phyloP scores from a whole-genome alignment of 2,113 vertebrate genomes.

The Trachemys scripta region DNA sequence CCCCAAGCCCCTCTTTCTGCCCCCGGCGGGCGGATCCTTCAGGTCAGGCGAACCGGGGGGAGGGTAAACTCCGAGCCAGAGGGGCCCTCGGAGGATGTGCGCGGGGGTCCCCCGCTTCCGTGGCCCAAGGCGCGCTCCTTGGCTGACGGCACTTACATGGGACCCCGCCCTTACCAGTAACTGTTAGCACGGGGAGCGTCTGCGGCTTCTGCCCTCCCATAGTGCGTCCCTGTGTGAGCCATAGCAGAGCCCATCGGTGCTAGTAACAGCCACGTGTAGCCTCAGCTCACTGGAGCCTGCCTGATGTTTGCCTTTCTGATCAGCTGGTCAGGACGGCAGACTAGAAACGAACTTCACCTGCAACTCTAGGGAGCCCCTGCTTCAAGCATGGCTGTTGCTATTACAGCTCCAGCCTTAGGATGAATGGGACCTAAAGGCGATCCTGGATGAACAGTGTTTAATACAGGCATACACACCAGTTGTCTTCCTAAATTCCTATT shows the following conservation, averaged over 20 bases:
- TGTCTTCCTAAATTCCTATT: neutral
- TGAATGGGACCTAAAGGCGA: neutral
- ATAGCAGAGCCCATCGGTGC: neutral
- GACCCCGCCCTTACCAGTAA: neutral
- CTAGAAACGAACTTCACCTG: neutral
- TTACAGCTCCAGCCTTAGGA: neutral
- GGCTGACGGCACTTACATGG: neutral
- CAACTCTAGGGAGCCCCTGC: neutral
- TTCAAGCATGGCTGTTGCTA: neutral
- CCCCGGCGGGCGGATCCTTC: neutral
- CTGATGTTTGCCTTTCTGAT: neutral
- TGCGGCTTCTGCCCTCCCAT: neutral
- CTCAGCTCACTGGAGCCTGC: neutral
- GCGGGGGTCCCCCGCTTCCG: too few species aligned
- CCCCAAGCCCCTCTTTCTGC: neutral
- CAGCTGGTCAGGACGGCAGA: neutral
- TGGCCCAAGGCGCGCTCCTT: too few species aligned
- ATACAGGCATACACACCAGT: neutral
- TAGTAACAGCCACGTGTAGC: neutral
- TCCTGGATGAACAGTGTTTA: neutral
- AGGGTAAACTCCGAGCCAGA: neutral
- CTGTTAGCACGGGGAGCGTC: too few species aligned
- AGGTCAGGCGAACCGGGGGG: neutral
- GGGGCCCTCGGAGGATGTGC: too few species aligned
- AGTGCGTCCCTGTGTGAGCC: neutral